phyloP scores from a whole-genome alignment of 2,888 invertebrate genomes.

The Drosophila falleni region DNA sequence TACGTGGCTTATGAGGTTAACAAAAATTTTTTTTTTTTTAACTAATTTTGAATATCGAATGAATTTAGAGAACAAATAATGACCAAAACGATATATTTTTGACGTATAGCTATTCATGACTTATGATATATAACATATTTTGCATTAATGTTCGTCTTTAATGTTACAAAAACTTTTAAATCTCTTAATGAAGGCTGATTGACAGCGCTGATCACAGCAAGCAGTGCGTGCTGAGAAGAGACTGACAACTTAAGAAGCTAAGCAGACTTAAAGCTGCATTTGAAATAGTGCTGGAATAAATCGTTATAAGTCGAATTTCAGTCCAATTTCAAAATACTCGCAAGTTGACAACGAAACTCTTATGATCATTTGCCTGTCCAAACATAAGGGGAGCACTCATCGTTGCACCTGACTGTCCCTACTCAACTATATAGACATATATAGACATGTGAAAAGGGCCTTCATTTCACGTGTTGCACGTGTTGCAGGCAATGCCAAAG shows the following conservation, averaged over 20 bases:
- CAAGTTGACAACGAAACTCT: constrained; percentile 32
- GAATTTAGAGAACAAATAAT: too few relatives aligned
- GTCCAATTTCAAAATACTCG: constrained; percentile 8
- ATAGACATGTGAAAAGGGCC: not conserved
- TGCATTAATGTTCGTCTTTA: too few relatives aligned
- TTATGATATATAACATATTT: too few relatives aligned
- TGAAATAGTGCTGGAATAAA: not conserved
- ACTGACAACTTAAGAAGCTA: not conserved
- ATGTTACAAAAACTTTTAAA: too few relatives aligned
- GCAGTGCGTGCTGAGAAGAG: not conserved
- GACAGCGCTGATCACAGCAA: not conserved
- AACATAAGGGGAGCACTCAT: constrained; percentile 16
- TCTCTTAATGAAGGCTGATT: too few relatives aligned
- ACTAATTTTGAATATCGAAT: too few relatives aligned
- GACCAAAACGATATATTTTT: too few relatives aligned
- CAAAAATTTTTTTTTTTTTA: too few relatives aligned
- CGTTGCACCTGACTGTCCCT: constrained; percentile 21
- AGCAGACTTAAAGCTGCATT: constrained; percentile 7
- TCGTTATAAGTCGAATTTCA: constrained; percentile 3
- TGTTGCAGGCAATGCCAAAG: constrained; percentile 69
- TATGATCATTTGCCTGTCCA: constrained; percentile 23
- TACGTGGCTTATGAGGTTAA: too few relatives aligned
- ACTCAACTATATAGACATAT: not conserved
- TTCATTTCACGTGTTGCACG: constrained; percentile 59
- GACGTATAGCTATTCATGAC: too few relatives aligned